phyloP scores from a whole-genome alignment of 2,113 vertebrate genomes.

The Cromileptes altivelis region DNA sequence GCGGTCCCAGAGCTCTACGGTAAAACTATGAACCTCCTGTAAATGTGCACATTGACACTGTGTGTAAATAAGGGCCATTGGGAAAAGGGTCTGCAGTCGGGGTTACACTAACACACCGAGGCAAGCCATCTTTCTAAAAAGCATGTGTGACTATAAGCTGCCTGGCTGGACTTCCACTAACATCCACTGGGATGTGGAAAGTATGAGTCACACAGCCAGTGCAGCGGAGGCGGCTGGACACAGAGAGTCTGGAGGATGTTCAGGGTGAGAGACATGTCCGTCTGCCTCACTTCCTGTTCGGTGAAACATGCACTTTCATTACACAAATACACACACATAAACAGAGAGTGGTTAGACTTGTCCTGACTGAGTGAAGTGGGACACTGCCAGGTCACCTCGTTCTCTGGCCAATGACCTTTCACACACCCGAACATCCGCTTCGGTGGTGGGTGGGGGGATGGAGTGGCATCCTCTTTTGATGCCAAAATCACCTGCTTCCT shows the following conservation, averaged over 20 bases:
- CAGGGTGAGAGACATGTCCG: conserved; percentile 79
- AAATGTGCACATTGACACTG: conserved; percentile 71
- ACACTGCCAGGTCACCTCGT: conserved; percentile 48
- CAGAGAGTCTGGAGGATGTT: conserved; percentile 78
- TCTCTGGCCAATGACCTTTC: conserved; percentile 58
- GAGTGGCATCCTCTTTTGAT: conserved; percentile 37
- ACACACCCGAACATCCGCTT: conserved; percentile 55
- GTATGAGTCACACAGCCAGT: conserved; percentile 76
- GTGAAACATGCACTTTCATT: conserved; percentile 51
- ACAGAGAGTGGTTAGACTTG: conserved; percentile 26
- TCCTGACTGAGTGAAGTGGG: conserved; percentile 16
- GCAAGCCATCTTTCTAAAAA: conserved; percentile 61
- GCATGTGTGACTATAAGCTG: conserved; percentile 52
- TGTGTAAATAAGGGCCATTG: conserved; percentile 63
- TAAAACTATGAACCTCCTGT: conserved; percentile 55
- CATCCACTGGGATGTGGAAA: conserved; percentile 81
- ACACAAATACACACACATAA: conserved; percentile 43
- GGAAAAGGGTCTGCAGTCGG: conserved; percentile 41
- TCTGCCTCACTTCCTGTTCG: conserved; percentile 77
- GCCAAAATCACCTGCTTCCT: conserved; percentile 71
- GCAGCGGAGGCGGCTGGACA: conserved; percentile 65
- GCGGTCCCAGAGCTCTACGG: conserved; percentile 44
- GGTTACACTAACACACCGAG: conserved; percentile 59
- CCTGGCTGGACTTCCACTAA: conserved; percentile 63
- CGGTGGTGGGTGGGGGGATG: not conserved